Percentiles rank a stretch among this genome's conserved stretches.
Evolutionary conservation across 2,113 vertebrate genomes (phyloP).

Genomic region (Noturus placidus): DNA sequence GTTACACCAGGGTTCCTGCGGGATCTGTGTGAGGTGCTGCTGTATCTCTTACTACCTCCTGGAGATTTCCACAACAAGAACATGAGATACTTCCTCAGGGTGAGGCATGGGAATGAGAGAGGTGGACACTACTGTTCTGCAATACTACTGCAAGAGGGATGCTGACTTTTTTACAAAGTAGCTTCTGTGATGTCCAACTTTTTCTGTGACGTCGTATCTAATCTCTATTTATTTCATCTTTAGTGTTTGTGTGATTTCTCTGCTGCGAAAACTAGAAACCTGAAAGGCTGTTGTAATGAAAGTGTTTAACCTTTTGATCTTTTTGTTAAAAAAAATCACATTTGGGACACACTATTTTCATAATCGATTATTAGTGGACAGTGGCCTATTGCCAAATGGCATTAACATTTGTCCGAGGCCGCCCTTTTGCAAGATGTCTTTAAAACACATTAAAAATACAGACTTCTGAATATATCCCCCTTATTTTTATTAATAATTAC

Average conservation of each 20-base stretch:
- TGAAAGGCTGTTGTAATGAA: neutral
- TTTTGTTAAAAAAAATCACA: no score
- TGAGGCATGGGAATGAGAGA: constrained; percentile 63
- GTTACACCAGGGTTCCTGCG: constrained; percentile 85
- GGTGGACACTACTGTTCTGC: neutral
- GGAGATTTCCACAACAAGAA: constrained; percentile 99
- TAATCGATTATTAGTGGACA: neutral
- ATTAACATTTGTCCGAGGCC: no score
- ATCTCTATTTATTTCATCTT: neutral
- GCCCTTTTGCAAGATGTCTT: no score
- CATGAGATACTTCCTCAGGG: constrained; percentile 99
- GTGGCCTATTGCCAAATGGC: neutral
- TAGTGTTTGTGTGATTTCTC: neutral
- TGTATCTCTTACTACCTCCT: constrained; percentile 99
- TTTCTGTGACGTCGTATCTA: neutral
- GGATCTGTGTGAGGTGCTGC: constrained; percentile 96
- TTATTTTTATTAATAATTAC: no score
- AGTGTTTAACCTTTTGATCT: neutral
- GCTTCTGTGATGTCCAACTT: neutral
- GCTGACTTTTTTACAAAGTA: neutral
- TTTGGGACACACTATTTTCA: neutral
- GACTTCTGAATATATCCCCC: no score
- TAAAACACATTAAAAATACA: no score
- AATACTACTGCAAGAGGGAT: neutral
- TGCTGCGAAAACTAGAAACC: neutral